These are phyloP conservation scores for Synanthedon andrenaeformis DNA, from an alignment of 2,888 invertebrate species.

Conservation along the genomic window DNA sequence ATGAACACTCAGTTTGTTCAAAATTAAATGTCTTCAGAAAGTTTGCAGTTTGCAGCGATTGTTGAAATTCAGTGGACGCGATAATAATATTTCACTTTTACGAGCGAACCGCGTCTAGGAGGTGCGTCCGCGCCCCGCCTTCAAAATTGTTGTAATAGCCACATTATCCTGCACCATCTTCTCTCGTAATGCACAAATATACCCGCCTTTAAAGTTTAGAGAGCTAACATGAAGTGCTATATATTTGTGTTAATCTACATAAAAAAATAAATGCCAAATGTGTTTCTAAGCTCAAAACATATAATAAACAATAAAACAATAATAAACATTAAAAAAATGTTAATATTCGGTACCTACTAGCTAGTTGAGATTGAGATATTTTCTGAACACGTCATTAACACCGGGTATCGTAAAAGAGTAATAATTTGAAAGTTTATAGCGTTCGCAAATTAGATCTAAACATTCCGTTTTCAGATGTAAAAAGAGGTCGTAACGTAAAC, in stretches of 20 bases:
- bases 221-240: too few relatives aligned
- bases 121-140: slow-evolving; percentile 54
- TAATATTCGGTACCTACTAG: too few relatives aligned
- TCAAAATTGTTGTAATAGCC: slow-evolving; percentile 51
- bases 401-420: too few relatives aligned
- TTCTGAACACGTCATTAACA: slow-evolving; percentile 2
- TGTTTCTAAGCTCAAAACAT: too few relatives aligned
- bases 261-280: too few relatives aligned
- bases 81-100: slow-evolving; percentile 65
- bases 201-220: slow-evolving; percentile 3
- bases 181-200: slow-evolving; percentile 8
- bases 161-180: slow-evolving; percentile 45
- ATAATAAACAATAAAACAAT: too few relatives aligned
- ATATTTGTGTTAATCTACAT: too few relatives aligned
- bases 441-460: slow-evolving; percentile 39
- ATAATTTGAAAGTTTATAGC: not conserved
- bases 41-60: slow-evolving; percentile 28
- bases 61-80: slow-evolving; percentile 62
- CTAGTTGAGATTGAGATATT: not conserved
- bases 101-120: slow-evolving; percentile 47
- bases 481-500: slow-evolving; percentile 60
- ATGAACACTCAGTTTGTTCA: not conserved
- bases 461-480: slow-evolving; percentile 46
- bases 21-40: not conserved
- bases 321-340: too few relatives aligned